These are phyloP conservation scores for Pogonognathellus flavescens DNA, from an alignment of 1,140 invertebrate species.

Conservation along the genomic window DNA sequence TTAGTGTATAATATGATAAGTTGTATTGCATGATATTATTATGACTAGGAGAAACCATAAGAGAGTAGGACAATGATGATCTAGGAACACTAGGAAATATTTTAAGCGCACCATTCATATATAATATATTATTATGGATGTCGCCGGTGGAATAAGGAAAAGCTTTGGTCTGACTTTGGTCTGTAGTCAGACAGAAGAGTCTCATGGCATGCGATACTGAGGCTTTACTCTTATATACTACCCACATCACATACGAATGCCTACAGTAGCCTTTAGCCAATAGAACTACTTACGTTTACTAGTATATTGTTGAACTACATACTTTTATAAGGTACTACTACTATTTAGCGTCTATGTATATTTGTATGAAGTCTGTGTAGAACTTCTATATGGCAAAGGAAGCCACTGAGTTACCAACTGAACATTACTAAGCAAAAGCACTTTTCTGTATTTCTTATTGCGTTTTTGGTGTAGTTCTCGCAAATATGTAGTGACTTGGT, in stretches of 20 bases:
- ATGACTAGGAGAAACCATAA: background rate
- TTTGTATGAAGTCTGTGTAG: too few relatives aligned
- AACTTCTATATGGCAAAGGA: too few relatives aligned
- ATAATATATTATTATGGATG: constrained; percentile 49
- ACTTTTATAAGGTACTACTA: too few relatives aligned
- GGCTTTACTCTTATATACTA: background rate
- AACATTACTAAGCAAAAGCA: constrained; percentile 29
- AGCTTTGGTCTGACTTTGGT: background rate
- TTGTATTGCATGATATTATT: background rate
- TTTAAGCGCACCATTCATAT: background rate
- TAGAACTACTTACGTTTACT: too few relatives aligned
- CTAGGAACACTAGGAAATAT: constrained; percentile 23
- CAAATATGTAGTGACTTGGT: too few relatives aligned
- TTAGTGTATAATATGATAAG: background rate
- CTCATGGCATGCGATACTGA: background rate
- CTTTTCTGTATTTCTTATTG: constrained; percentile 49
- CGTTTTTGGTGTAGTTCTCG: background rate
- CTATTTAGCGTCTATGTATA: too few relatives aligned
- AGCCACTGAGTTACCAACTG: background rate
- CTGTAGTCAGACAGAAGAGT: background rate
- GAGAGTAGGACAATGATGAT: background rate
- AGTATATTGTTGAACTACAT: too few relatives aligned
- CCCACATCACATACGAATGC: background rate
- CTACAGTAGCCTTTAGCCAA: too few relatives aligned
- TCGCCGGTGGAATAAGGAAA: constrained; percentile 45